Evolutionary conservation across 2,113 vertebrate genomes (phyloP), one percentile per base, ranked within the genome.

Genomic region (Centropristis striata): DNA sequence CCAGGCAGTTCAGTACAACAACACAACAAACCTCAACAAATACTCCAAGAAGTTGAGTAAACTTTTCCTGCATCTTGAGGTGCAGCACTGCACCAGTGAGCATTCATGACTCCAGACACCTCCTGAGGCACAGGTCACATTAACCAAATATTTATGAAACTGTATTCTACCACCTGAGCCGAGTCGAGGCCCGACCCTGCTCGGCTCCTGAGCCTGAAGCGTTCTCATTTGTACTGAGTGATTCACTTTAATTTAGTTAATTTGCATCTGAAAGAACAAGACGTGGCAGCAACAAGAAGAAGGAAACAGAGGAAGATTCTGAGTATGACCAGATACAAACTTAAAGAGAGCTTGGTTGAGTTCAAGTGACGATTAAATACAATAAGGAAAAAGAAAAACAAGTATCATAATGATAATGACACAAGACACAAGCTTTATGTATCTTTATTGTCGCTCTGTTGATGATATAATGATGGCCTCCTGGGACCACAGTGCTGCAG

Each of bases 61-160:
- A 32, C 6, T 20, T 69, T 42, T 36, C 32, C 50, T 28, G 2
- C 59, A 28, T 42, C 49, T 20, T 28, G 8, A 18, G 14, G 14
- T 23, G 1, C 57, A 54, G 47, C 27, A 27, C 36, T 32, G 39
- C 27, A 41, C 41, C 23, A 15, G 14, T 49, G 55, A 39, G 27
- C 64, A 68, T 21, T 47, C 2, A 37, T 27, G 39, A 46, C 4
- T 28, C n/a, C 12, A 37, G 46, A 53, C 5, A 46, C 16, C 54
- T 21, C 65, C 23, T 0, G 1, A 59, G 44, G 58, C 66, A 12
- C 28, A 25, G 13, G 21, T 49, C 15, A 32, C n/a, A 49, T 44
- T 42, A 44, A 42, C 57, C 25, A 58, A 76, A 65, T 47, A 70
- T 51, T 3, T 36, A 58, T 50, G 69, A 1, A 69, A 66, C 51